phyloP scores from a whole-genome alignment of 2,888 invertebrate genomes.

The Catocala fraxini region DNA sequence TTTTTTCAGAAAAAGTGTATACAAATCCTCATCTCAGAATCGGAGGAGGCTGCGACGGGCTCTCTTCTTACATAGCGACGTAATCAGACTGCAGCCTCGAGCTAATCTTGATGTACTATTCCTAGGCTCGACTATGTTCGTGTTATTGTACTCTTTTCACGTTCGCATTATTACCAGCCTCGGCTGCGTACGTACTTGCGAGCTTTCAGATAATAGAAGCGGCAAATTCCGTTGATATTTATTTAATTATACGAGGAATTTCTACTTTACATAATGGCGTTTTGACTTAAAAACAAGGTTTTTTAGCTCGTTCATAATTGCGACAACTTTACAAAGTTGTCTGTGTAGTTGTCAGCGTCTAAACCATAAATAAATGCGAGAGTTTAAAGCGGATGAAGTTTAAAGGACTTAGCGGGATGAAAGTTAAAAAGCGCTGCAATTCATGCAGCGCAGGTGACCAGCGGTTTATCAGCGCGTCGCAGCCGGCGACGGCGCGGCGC shows the following conservation, averaged over 20 bases:
- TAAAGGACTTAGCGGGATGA: conserved; percentile 80
- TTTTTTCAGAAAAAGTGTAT: conserved; percentile 52
- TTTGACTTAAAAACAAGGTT: conserved; percentile 60
- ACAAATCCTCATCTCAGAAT: conserved; percentile 70
- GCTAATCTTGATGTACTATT: conserved; percentile 82
- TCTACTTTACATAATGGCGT: conserved; percentile 61
- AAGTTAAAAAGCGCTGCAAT: conserved; percentile 86
- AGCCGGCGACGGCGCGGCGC: conserved; percentile 56
- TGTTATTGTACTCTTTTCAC: conserved; percentile 76
- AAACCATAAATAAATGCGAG: conserved; percentile 82
- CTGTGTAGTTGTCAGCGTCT: conserved; percentile 75
- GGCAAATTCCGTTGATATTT: conserved; percentile 40
- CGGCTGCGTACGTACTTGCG: conserved; percentile 40
- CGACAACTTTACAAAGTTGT: conserved; percentile 68
- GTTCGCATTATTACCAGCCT: conserved; percentile 60
- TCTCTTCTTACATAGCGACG: conserved; percentile 74
- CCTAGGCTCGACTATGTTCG: conserved; percentile 66
- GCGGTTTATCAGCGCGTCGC: conserved; percentile 81
- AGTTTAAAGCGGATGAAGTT: conserved; percentile 82
- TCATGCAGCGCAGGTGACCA: conserved; percentile 86
- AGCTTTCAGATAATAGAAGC: conserved; percentile 30
- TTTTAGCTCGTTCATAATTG: conserved; percentile 60
- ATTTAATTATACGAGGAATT: conserved; percentile 56
- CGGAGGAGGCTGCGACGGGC: conserved; percentile 65
- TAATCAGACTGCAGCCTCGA: conserved; percentile 81